These are phyloP conservation scores for Eristalis arbustorum DNA, from an alignment of 2,888 invertebrate species.

Conservation along the genomic window DNA sequence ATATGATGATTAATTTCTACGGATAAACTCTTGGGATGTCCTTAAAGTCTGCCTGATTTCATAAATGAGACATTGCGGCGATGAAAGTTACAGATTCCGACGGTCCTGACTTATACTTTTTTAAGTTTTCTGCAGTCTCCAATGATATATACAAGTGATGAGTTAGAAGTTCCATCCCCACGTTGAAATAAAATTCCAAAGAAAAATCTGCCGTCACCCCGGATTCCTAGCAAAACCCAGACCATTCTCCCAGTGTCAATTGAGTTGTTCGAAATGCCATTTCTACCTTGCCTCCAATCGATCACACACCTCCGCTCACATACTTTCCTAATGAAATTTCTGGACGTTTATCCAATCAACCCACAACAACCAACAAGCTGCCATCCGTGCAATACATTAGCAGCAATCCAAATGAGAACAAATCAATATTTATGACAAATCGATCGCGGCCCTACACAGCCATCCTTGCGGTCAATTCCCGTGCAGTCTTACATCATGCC, in stretches of 20 bases:
- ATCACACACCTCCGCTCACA: background rate
- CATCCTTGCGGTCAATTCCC: background rate
- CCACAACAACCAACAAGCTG: background rate
- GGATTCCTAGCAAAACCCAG: background rate
- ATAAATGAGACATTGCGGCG: too few species aligned
- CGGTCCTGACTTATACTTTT: too few species aligned
- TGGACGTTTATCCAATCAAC: constrained; percentile 21
- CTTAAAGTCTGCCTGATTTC: too few species aligned
- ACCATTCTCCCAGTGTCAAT: background rate
- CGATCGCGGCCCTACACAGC: constrained; percentile 9
- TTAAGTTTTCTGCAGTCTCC: too few species aligned
- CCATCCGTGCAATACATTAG: constrained; percentile 37
- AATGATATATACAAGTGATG: too few species aligned
- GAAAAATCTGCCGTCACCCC: background rate
- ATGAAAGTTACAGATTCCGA: too few species aligned
- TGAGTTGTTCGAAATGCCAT: background rate
- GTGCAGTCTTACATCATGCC: constrained; percentile 43
- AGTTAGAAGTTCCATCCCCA: too few species aligned
- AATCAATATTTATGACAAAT: constrained; percentile 64
- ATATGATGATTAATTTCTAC: too few species aligned
- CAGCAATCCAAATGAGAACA: constrained; percentile 18
- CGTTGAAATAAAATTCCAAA: background rate
- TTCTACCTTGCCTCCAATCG: background rate
- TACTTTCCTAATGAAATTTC: constrained; percentile 55
- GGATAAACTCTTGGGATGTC: too few species aligned